These are phyloP conservation scores for Oxytorus armatus DNA, from an alignment of 2,888 invertebrate species.

Conservation along the genomic window DNA sequence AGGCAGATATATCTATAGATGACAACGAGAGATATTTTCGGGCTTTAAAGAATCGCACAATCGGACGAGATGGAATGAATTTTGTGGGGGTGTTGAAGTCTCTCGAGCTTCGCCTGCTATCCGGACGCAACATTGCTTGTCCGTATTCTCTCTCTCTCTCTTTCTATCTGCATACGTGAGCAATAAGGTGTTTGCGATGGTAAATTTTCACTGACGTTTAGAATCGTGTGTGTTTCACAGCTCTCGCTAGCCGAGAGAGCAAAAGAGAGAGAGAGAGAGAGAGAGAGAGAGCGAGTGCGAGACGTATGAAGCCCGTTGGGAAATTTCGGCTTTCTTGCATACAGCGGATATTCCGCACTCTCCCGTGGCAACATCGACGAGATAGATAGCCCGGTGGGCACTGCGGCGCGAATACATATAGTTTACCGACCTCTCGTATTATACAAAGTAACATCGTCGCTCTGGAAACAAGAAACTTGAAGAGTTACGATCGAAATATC, in stretches of 20 bases:
- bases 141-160: slow-evolving; percentile 1
- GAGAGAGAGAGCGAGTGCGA: slow-evolving; percentile 58
- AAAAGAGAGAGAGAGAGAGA: slow-evolving; percentile 29
- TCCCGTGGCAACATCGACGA: slow-evolving; percentile 66
- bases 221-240: slow-evolving; percentile 40
- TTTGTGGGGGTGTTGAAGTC: slow-evolving; percentile 19
- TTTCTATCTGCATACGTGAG: slow-evolving; percentile 1
- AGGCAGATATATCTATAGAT: not conserved
- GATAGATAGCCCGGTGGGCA: slow-evolving; percentile 61
- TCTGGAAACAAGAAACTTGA: slow-evolving; percentile 49
- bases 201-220: slow-evolving; percentile 58
- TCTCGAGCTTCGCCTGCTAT: slow-evolving; percentile 34
- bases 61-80: slow-evolving; percentile 19
- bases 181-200: slow-evolving; percentile 43
- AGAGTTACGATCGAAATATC: slow-evolving; percentile 43
- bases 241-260: slow-evolving; percentile 12
- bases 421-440: slow-evolving; percentile 28
- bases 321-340: slow-evolving; percentile 78
- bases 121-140: slow-evolving; percentile 5
- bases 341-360: slow-evolving; percentile 66
- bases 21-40: slow-evolving; percentile 22
- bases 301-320: slow-evolving; percentile 77
- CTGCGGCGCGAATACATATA: slow-evolving; percentile 27
- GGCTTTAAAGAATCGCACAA: slow-evolving; percentile 34
- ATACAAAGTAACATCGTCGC: slow-evolving; percentile 35